These are phyloP conservation scores for Anser brachyrhynchus DNA, from an alignment of 2,113 vertebrate genomes.

Conservation along the genomic window DNA sequence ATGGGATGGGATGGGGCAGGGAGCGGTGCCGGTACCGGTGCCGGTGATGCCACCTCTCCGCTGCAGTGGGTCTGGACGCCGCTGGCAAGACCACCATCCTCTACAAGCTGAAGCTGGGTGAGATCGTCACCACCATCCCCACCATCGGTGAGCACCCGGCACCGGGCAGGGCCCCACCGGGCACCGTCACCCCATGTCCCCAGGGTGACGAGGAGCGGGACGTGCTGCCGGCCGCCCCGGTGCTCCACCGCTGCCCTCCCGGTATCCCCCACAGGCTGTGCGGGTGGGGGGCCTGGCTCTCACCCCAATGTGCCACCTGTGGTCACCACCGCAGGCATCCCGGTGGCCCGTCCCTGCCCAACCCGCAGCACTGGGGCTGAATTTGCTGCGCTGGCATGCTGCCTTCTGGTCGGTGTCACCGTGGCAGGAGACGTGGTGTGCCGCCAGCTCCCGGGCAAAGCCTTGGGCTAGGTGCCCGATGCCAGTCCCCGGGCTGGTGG, in stretches of 20 bases:
- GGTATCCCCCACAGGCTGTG: too few relatives aligned
- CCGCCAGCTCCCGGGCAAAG: not conserved
- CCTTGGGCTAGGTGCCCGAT: not conserved
- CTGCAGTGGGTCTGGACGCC: constrained; percentile 91
- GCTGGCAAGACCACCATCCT: constrained; percentile 98
- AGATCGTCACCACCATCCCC: constrained; percentile 96
- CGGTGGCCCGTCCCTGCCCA: too few relatives aligned
- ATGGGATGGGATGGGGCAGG: not conserved
- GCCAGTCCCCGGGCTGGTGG: not conserved
- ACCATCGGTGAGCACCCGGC: constrained; percentile 82
- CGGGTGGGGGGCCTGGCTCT: not conserved
- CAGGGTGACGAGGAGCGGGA: not conserved
- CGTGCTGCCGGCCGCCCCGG: rapidly evolving
- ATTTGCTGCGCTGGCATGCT: too few relatives aligned
- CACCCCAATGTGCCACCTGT: not conserved
- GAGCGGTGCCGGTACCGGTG: not conserved
- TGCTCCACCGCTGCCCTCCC: not conserved
- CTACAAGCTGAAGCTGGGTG: constrained; percentile 95
- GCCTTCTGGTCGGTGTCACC: too few relatives aligned
- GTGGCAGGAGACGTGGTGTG: not conserved
- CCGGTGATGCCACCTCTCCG: not conserved
- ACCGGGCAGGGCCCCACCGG: rapidly evolving
- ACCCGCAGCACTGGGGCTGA: too few relatives aligned
- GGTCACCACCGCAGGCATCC: rapidly evolving
- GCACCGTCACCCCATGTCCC: too few relatives aligned